Evolutionary conservation across 2,797 vertebrate genomes (phyloP), one percentile per base, ranked within the genome.

Genomic region (Rhinatrema bivittatum): DNA sequence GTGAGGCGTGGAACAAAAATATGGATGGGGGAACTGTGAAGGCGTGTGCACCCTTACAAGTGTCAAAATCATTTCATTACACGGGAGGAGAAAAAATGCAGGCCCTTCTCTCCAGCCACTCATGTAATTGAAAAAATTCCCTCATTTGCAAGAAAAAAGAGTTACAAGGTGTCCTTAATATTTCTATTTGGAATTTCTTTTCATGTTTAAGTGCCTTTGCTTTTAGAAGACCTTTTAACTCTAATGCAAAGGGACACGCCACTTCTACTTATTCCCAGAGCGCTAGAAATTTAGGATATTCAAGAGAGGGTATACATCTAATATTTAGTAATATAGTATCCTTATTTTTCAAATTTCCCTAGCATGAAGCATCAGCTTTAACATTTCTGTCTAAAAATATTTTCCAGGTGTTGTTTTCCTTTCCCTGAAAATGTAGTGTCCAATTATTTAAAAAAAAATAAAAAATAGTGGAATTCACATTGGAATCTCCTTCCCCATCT

Each of bases 71-170:
- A 40, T 17, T 45, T 31, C 2, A 13, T 30, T 55, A 38, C 44
- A 56, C 29, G n/a, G n/a, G n/a, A n/a, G n/a, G n/a, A 61, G 40
- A 46, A 54, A 36, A 47, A 62, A 52, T 26, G 32, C 16, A n/a
- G 42, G 31, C 29, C 26, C 15, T 29, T 57, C 49, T 42, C 47
- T 28, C n/a, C 47, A 19, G 18, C 38, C 42, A 38, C 29, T 53
- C 60, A 64, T 56, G 56, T 56, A 56, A 68, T 56, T 52, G 19
- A 1, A 35, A 36, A 25, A 57, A 53, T 52, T n/a, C 15, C 39
- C 49, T 58, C 56, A 29, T 51, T 36, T 3, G 19, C 27, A 46
- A 56, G 46, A 29, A 48, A 20, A 22, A 43, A 43, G 41, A 58
- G 47, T 42, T 43, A 48, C n/a, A n/a, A n/a, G n/a, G 54, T 50